These are phyloP conservation scores for Acanthurus tractus DNA, from an alignment of 2,797 vertebrate genomes.

Conservation along the genomic window DNA sequence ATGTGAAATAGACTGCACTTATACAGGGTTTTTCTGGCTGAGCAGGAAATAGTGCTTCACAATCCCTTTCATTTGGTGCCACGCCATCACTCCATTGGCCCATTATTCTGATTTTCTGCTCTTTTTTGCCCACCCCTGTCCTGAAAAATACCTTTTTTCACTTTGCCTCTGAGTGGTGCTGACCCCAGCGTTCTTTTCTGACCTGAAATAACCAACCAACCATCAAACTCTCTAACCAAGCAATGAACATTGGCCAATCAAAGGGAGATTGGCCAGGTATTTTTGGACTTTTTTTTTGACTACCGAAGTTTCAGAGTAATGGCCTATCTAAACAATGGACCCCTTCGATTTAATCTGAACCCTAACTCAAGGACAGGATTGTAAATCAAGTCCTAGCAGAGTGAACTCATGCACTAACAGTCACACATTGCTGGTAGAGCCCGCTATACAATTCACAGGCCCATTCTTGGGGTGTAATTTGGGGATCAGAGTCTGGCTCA, in stretches of 20 bases:
- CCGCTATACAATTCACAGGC: background rate
- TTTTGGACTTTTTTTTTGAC: too few relatives aligned
- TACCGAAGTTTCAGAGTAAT: background rate
- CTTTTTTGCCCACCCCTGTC: too few relatives aligned
- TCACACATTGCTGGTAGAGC: background rate
- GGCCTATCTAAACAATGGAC: too few relatives aligned
- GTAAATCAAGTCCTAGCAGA: too few relatives aligned
- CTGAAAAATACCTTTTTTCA: too few relatives aligned
- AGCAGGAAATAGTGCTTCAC: background rate
- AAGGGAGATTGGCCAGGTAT: too few relatives aligned
- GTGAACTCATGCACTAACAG: background rate
- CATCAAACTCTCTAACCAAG: too few relatives aligned
- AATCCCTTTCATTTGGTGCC: background rate
- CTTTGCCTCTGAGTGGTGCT: too few relatives aligned
- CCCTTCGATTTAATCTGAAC: too few relatives aligned
- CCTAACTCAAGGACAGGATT: too few relatives aligned
- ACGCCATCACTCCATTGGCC: background rate
- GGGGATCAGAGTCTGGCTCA: background rate
- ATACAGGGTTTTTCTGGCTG: background rate
- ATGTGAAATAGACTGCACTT: conserved; percentile 8
- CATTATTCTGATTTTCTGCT: background rate
- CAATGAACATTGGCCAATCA: background rate
- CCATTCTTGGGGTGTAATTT: conserved; percentile 19
- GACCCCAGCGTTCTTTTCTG: too few relatives aligned
- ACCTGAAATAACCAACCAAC: too few relatives aligned